phyloP scores from a whole-genome alignment of 2,888 invertebrate species.

The Bhutanitis thaidina region DNA sequence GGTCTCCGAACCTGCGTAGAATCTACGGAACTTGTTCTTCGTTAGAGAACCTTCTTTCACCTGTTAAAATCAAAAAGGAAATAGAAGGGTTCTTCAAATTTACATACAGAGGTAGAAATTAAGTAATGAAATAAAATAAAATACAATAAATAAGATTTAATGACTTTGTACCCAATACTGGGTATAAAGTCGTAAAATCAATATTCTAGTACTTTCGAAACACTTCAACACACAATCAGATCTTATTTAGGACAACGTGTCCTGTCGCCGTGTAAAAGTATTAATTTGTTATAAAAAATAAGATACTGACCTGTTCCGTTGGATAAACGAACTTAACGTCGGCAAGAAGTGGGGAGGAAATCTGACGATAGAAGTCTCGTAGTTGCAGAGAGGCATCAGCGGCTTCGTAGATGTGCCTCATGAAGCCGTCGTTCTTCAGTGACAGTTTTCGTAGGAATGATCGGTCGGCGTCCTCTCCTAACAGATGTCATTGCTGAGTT shows the following conservation, averaged over 20 bases:
- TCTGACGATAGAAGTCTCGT: conserved; percentile 83
- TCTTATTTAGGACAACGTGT: no score
- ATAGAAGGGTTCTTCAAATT: no score
- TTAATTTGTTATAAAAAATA: no score
- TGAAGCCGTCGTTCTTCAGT: conserved; percentile 83
- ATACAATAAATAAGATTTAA: no score
- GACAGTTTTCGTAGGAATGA: conserved; percentile 83
- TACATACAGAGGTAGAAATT: no score
- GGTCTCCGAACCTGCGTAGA: conserved; percentile 82
- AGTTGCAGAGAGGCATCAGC: conserved; percentile 84
- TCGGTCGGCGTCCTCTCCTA: conserved; percentile 83
- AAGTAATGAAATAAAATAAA: no score
- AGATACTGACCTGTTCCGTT: conserved; percentile 60
- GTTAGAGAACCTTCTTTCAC: conserved; percentile 72
- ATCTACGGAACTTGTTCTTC: conserved; percentile 75
- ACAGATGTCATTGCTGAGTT: not conserved
- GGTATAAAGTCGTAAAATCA: no score
- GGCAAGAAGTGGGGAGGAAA: conserved; percentile 83
- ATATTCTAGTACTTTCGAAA: no score
- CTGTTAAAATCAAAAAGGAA: conserved; percentile 32
- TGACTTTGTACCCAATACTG: no score
- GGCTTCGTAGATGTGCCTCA: conserved; percentile 86
- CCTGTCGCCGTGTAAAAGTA: no score
- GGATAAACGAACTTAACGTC: conserved; percentile 84
- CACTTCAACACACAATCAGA: no score